Evolutionary conservation across 2,113 vertebrate species (phyloP).

Genomic region (Axis porcinus): DNA sequence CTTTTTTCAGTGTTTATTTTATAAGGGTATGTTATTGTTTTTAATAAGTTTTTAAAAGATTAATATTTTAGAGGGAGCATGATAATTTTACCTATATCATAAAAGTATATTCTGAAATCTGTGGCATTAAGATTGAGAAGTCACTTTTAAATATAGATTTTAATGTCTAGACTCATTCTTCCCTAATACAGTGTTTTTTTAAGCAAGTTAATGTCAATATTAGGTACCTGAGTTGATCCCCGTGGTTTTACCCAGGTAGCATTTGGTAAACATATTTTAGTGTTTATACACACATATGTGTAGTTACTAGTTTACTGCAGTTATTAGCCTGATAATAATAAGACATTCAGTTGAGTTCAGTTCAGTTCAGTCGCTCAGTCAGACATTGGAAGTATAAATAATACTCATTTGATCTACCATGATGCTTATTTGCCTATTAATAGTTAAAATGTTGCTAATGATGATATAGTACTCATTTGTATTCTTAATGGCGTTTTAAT

Average conservation of each 20-base stretch:
- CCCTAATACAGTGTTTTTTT: neutral
- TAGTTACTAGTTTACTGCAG: neutral
- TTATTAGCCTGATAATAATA: neutral
- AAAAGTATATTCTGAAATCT: neutral
- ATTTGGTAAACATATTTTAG: neutral
- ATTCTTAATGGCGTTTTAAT: slow-evolving; percentile 34
- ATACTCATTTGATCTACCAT: neutral
- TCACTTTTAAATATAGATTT: slow-evolving; percentile 29
- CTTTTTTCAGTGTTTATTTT: slow-evolving; percentile 38
- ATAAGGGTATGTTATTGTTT: neutral
- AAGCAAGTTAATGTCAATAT: neutral
- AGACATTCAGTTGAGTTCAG: neutral
- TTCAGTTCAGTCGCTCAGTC: neutral
- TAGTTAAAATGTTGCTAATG: slow-evolving; percentile 17
- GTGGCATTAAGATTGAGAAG: neutral
- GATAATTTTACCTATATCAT: neutral
- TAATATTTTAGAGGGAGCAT: neutral
- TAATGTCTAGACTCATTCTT: slow-evolving; percentile 10
- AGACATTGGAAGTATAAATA: neutral
- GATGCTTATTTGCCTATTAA: neutral
- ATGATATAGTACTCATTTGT: neutral
- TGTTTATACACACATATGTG: neutral
- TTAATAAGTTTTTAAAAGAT: neutral
- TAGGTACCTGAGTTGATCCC: neutral
- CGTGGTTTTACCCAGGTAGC: neutral